Evolutionary conservation across 2,888 invertebrate genomes (phyloP).

Genomic region (Mellilla xanthometata): DNA sequence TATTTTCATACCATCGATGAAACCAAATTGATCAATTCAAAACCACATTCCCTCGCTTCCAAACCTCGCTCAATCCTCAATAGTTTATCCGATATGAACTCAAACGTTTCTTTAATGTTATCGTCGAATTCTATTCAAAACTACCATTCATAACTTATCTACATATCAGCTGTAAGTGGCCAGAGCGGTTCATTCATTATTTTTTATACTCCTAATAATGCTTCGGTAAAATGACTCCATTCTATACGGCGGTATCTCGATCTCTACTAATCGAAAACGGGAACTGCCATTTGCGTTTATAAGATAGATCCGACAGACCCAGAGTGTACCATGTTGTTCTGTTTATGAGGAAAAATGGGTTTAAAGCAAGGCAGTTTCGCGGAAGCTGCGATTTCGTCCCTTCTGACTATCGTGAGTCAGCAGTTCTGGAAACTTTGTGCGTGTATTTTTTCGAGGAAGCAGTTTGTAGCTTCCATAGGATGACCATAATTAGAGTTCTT

Average conservation of each 20-base stretch:
- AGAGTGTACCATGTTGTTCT: neutral
- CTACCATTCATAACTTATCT: conserved; percentile 26
- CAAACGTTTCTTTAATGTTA: conserved; percentile 9
- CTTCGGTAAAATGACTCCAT: conserved; percentile 29
- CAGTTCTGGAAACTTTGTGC: conserved; percentile 1
- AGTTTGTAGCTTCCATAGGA: neutral
- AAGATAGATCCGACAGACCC: conserved; percentile 17
- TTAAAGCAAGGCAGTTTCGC: neutral
- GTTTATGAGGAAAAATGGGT: conserved; percentile 11
- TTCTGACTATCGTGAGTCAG: conserved; percentile 14
- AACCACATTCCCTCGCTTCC: no score
- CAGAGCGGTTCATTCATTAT: conserved; percentile 27
- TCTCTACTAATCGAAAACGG: conserved; percentile 29
- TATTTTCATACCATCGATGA: no score
- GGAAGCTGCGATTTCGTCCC: conserved; percentile 1
- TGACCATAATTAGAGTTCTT: neutral
- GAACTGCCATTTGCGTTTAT: conserved; percentile 18
- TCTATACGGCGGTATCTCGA: conserved; percentile 24
- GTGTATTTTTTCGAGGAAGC: neutral
- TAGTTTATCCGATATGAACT: conserved; percentile 1
- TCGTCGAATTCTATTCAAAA: conserved; percentile 20
- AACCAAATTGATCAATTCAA: no score
- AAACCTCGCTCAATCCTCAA: neutral
- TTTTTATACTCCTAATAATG: conserved; percentile 26
- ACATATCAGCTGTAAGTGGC: conserved; percentile 19